Evolutionary conservation across 2,888 invertebrate genomes (phyloP).

Genomic region (Galerucella calmariensis): DNA sequence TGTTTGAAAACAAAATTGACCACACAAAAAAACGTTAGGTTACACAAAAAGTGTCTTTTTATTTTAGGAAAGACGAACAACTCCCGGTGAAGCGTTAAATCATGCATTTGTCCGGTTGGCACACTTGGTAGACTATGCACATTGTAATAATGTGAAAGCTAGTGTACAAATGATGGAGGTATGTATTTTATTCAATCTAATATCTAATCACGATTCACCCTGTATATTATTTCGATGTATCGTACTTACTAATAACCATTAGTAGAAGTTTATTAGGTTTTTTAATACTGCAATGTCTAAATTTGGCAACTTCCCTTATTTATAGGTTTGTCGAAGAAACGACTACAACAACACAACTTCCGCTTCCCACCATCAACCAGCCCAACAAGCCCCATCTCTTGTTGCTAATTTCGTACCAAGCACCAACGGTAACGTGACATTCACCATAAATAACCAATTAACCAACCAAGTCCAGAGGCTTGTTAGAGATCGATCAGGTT

Average conservation of each 20-base stretch:
- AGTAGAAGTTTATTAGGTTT: too few species aligned
- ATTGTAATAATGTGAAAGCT: conserved; percentile 96
- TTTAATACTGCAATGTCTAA: too few species aligned
- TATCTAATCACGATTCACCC: neutral
- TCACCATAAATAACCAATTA: conserved; percentile 92
- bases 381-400: conserved; percentile 68
- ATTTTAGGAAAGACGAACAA: conserved; percentile 88
- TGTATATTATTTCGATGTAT: too few species aligned
- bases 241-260: too few species aligned
- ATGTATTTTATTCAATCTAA: conserved; percentile 32
- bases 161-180: conserved; percentile 98
- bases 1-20: too few species aligned
- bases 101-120: conserved; percentile 95
- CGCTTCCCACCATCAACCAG: conserved; percentile 67
- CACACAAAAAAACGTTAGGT: neutral
- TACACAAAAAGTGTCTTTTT: conserved; percentile 32
- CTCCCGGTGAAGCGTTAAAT: conserved; percentile 94
- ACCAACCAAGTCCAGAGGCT: conserved; percentile 79
- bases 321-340: conserved; percentile 73
- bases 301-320: neutral
- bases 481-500: conserved; percentile 79
- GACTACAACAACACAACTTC: conserved; percentile 63
- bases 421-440: conserved; percentile 86
- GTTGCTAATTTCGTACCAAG: conserved; percentile 83
- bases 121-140: conserved; percentile 95